Conservation (phyloP, 2,113 vertebrate species). For the Uria lomvia region DNA sequence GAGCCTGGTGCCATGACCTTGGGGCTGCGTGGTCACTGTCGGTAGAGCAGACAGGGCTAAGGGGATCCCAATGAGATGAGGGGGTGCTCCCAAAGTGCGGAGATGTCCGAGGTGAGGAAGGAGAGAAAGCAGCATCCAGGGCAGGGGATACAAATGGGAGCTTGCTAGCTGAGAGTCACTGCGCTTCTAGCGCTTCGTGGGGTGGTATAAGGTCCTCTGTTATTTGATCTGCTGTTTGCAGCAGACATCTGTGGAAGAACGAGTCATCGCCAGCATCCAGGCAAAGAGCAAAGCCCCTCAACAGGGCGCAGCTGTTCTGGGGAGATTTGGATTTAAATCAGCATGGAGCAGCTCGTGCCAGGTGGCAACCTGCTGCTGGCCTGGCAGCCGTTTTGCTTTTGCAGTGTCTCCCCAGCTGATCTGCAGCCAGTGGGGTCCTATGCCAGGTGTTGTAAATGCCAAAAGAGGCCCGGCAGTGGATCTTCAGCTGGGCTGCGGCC, state of each 20-base stretch:
- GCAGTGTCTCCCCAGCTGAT: background rate
- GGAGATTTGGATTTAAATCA: background rate
- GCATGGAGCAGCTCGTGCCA: background rate
- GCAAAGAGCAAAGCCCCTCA: background rate
- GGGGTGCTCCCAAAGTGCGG: fast-evolving
- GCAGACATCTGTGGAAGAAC: background rate
- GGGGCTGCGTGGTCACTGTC: fast-evolving
- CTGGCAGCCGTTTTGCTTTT: background rate
- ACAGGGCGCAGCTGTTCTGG: background rate
- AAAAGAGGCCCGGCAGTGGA: background rate
- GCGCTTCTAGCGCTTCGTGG: background rate
- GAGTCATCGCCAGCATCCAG: background rate
- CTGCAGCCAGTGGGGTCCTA: background rate
- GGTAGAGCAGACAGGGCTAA: background rate
- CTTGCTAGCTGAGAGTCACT: no score
- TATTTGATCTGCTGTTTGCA: background rate
- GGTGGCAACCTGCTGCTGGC: background rate
- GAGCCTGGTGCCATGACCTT: background rate
- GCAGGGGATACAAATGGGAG: background rate
- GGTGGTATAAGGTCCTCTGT: background rate
- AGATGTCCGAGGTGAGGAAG: background rate
- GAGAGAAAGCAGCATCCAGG: background rate
- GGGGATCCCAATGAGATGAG: background rate
- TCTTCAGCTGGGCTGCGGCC: background rate
- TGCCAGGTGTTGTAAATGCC: background rate